Evolutionary conservation across 2,888 invertebrate genomes (phyloP), one percentile per base, ranked within the genome.

Genomic region (Tridacna crocea): DNA sequence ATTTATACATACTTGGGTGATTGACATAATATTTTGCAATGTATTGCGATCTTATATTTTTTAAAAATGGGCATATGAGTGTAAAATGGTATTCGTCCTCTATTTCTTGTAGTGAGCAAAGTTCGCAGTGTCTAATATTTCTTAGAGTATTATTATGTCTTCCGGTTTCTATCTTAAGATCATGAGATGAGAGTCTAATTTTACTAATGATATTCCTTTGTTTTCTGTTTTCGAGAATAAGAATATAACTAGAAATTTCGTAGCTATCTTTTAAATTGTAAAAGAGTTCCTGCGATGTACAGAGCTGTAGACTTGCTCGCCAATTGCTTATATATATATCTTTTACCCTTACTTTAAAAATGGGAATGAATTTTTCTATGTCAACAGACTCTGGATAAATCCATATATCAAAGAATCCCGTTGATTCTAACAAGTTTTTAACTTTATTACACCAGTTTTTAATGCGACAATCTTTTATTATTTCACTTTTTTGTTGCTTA

Each of bases 371-470:
- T 48, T 48, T 27, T 60, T 48, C 15, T 24, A 60, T 17, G 26
- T 22, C 51, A 11, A 77, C 51, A 10, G 73, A 78, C 17, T 72
- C 72, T 24, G 73, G 78, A 22, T 63, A 78, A 47, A 78, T 17
- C 73, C 78, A 78, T 15, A 78, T 63, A 26, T 78, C 73, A 46
- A 15, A 19, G 46, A 66, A 66, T 46, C 66, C 66, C 19, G 46
- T n/a, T 17, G 15, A n/a, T 58, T 46, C 73, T 27, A 73, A 4
- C 24, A 58, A 26, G 8, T 73, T 58, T 36, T 46, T 27, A 36
- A 15, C 27, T 13, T 58, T 60, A 24, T 17, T 19, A n/a, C 12
- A 46, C 66, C 66, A 66, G 36, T 46, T n/a, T 66, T 11, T 66
- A 11, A 27, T 27, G 13, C n/a, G 36, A 17, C 6, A 3, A 15